Evolutionary conservation across 2,888 invertebrate species (phyloP), one percentile per base, ranked within the genome.

Genomic region (Pyrrhosoma nymphula): DNA sequence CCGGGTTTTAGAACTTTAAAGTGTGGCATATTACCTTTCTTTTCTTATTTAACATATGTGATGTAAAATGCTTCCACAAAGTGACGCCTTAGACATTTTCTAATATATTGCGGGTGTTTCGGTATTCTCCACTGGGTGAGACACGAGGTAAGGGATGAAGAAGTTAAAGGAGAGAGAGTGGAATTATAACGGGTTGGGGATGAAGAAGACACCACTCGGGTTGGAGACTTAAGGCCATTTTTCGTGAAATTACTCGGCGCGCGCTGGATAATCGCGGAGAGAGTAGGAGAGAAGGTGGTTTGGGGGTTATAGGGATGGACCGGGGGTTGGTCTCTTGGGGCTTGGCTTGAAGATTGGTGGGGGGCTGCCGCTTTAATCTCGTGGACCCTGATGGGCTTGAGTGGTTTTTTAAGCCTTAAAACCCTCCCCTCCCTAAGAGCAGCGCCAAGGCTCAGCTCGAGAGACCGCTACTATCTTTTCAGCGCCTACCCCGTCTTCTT

Each of bases 351-450:
- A 69, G 69, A 69, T 69, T 69, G 69, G 69, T 26, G 0, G 69
- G 47, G 60, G 82, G 82, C 35, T 26, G 35, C 35, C 82, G 82
- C 82, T 82, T 82, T 82, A 82, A 82, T 82, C 82, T 82, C 82
- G 82, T 82, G 82, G 82, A 8, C 16, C 16, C 82, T 82, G 82
- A 82, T 82, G 82, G 82, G 82, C 82, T 35, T 82, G 82, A 82
- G 82, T 82, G 82, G 82, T 35, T 82, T 82, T 82, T 82, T 82
- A 82, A 82, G 30, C 82, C 82, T 82, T 82, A 35, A 82, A 82
- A 26, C 69, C 69, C 47, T 47, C 47, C 47, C 69, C 82, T 26
- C 23, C 69, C 69, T 20, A 20, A 35, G 26, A 35, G 82, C 82
- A 82, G 82, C 35, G 75, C 30, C 75, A 23, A 30, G 75, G 75